Evolutionary conservation across 2,888 invertebrate genomes (phyloP), one percentile per base, ranked within the genome.

Genomic region (Ornithoptera alexandrae): DNA sequence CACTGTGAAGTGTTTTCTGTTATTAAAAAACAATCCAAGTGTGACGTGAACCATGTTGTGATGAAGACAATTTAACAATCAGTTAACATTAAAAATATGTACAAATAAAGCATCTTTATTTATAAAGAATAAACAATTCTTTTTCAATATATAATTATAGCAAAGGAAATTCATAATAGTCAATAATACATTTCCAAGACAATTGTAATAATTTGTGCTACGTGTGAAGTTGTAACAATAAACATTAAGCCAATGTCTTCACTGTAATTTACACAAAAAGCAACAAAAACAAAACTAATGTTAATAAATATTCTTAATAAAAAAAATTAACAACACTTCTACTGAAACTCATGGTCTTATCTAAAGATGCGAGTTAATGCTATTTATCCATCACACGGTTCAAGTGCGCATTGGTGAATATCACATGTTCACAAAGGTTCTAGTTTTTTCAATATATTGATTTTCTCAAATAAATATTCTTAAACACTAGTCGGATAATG

Each of bases 401-500:
- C 39, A 39, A 39, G 39, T 39, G 39, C 0, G 39, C 8, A 10
- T 10, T 39, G 39, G 7, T 10, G 39, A 10, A 39, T 39, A 30
- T 30, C 30, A 30, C 30, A 30, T 30, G 39, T 39, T 1, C 39
- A 10, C 39, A 10, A 39, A 39, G 39, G 39, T 7, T 39, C 8
- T 10, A 39, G 39, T 39, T 39, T 39, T 39, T 39, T 39, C 10
- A 39, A 39, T 39, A 39, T 39, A 10, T 39, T 7, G 39, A 39
- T 39, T 39, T 39, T 10, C 39, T 39, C 39, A 10, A 39, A 39
- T 22, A 70, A 68, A 64, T 67, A 71, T 66, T 67, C 67, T 67
- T 67, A 69, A 67, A 64, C n/a, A 5, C 66, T 66, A 68, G 22
- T 46, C 46, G 62, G 15, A 6, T 66, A 30, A 50, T 67, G 62